Evolutionary conservation across 35 echinoderm and acorn worm species (phyloP).

Genomic region (Heliocidaris erythrogramma): DNA sequence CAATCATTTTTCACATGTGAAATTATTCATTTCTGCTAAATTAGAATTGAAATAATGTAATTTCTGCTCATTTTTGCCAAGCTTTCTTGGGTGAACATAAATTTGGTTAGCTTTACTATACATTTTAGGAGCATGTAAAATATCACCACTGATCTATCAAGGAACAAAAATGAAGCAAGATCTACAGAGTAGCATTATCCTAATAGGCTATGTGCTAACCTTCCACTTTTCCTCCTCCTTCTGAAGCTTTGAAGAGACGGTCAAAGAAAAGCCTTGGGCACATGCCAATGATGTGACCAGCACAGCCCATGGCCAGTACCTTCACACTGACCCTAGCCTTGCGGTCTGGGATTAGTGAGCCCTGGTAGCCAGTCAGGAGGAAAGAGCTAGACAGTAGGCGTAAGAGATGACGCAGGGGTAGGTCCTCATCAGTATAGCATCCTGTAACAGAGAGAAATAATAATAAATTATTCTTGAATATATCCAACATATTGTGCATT

Average conservation of each 20-base stretch:
- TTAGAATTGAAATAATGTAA: too few relatives aligned
- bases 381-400: slow-evolving; percentile 79
- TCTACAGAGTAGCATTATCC: too few relatives aligned
- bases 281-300: slow-evolving; percentile 70
- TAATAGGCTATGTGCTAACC: background rate
- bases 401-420: slow-evolving; percentile 74
- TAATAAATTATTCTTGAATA: background rate
- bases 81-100: too few relatives aligned
- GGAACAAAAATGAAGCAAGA: too few relatives aligned
- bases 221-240: slow-evolving; percentile 49
- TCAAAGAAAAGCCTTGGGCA: slow-evolving; percentile 81
- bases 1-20: too few relatives aligned
- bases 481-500: background rate
- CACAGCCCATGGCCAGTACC: slow-evolving; percentile 75
- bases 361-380: slow-evolving; percentile 83
- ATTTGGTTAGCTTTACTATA: too few relatives aligned
- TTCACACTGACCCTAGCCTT: slow-evolving; percentile 87
- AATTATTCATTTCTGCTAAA: too few relatives aligned
- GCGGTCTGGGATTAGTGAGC: slow-evolving; percentile 71
- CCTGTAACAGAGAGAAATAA: slow-evolving; percentile 53
- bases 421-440: slow-evolving; percentile 83
- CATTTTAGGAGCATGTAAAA: too few relatives aligned
- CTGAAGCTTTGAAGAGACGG: slow-evolving; percentile 69
- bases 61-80: too few relatives aligned
- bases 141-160: too few relatives aligned